Base-by-base conservation (phyloP, 2,113 vertebrate genomes). In the Gymnarchus niloticus region DNA sequence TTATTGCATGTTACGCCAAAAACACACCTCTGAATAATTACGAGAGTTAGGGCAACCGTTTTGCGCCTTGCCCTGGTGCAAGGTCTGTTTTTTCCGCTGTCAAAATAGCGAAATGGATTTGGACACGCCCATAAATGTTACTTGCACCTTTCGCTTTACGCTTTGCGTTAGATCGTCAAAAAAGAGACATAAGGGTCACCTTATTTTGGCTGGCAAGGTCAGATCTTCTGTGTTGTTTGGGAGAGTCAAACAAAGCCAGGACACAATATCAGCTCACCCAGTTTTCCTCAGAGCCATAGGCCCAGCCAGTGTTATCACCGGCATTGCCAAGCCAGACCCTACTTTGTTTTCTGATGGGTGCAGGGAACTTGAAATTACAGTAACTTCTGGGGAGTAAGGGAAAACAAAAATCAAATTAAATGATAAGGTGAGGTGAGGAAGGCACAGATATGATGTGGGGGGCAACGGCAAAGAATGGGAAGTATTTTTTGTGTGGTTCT, bases 361-460 rank as follows among this genome's bases (percentile, higher is more conserved):
- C n/a, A n/a, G n/a, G n/a, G n/a, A n/a, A n/a, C n/a, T 19, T 19
- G 65, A 73, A 73, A 73, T 73, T 37, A 59, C 56, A 57, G 28
- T n/a, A 23, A 25, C 56, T 57, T 44, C 56, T 61, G 10, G 41
- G 56, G 9, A 28, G 25, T 10, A 25, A 81, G 33, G 80, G 1
- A 54, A 52, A 81, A 54, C 80, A 81, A 81, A 81, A 52, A 48
- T 51, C n/a, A 52, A 49, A 81, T 81, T 81, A 81, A 52, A 81
- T 81, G 80, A 81, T 52, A 81, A 81, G 49, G 25, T 54, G n/a
- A 14, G 28, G 80, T 41, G 46, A 84, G 59, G 83, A 41, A 73
- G 12, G 28, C 12, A 37, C 6, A 44, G 54, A 44, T 21, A 41
- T 9, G 57, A 84, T 9, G 37, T 48, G 44, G 61, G 48, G 46